Evolutionary conservation across 1,140 invertebrate species (phyloP).

Genomic region (Cydia strobilella): DNA sequence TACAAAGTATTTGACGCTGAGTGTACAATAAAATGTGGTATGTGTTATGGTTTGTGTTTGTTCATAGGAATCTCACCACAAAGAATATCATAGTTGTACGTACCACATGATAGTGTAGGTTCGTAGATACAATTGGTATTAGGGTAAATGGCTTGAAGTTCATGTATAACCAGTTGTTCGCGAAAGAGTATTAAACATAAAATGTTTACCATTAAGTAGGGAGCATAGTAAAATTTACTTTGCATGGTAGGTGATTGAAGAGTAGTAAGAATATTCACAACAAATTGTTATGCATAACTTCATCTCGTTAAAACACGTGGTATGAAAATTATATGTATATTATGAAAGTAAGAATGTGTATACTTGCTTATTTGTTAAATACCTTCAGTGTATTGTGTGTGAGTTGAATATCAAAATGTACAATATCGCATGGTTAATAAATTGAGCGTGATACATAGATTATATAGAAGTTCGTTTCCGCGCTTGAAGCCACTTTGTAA

Average conservation of each 20-base stretch:
- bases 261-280: constrained; percentile 48
- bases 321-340: constrained; percentile 70
- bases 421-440: constrained; percentile 58
- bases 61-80: constrained; percentile 68
- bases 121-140: constrained; percentile 59
- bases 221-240: constrained; percentile 67
- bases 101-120: constrained; percentile 55
- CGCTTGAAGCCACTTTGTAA: constrained; percentile 73
- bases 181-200: constrained; percentile 47
- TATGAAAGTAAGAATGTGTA: constrained; percentile 57
- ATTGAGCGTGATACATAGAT: constrained; percentile 58
- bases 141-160: constrained; percentile 36
- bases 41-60: constrained; percentile 51
- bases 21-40: constrained; percentile 27
- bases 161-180: constrained; percentile 17
- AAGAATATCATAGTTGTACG: constrained; percentile 53
- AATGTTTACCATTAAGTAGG: constrained; percentile 67
- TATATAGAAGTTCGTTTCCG: constrained; percentile 68
- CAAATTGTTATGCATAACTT: constrained; percentile 47
- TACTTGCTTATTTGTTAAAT: constrained; percentile 58
- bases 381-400: constrained; percentile 58
- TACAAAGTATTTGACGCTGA: too few species aligned
- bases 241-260: constrained; percentile 72
- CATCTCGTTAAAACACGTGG: constrained; percentile 50
- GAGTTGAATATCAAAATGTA: constrained; percentile 55